phyloP scores from a whole-genome alignment of 2,888 invertebrate species.

The Epinotia ramella region DNA sequence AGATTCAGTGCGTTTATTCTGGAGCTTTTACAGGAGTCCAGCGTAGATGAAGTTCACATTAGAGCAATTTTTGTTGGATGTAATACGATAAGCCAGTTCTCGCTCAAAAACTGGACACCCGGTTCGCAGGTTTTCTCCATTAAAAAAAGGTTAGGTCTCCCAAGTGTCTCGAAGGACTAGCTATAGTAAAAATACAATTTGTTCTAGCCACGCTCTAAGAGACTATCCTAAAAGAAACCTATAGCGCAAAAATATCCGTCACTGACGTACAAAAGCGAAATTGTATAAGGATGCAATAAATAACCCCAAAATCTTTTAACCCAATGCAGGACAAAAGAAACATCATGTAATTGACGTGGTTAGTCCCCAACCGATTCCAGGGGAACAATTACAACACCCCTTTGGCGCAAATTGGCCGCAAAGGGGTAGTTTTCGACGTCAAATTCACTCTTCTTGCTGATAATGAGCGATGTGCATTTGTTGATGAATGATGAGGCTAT shows the following conservation, averaged over 20 bases:
- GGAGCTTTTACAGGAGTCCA: too few species aligned
- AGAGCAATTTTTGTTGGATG: too few species aligned
- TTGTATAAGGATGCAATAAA: constrained; percentile 5
- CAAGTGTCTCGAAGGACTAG: too few species aligned
- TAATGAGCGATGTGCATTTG: constrained; percentile 12
- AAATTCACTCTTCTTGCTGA: constrained; percentile 12
- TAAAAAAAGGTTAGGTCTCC: too few species aligned
- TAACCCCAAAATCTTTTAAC: constrained; percentile 17
- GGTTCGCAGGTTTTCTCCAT: too few species aligned
- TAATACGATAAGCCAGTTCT: too few species aligned
- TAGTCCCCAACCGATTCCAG: constrained; percentile 13
- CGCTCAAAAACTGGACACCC: too few species aligned
- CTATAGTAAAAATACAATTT: too few species aligned
- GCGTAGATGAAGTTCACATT: too few species aligned
- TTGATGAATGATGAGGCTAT: not conserved
- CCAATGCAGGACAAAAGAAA: constrained; percentile 12
- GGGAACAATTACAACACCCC: constrained; percentile 41
- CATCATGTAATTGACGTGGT: constrained; percentile 26
- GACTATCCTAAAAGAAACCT: not conserved
- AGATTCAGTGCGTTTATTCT: too few species aligned
- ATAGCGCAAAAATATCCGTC: constrained; percentile 10
- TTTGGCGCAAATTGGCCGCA: constrained; percentile 39
- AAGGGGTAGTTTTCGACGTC: constrained; percentile 41
- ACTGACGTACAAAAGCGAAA: not conserved
- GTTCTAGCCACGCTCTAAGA: too few species aligned